phyloP scores from a whole-genome alignment of 1,140 invertebrate species.

The Drosophila bipectinata region DNA sequence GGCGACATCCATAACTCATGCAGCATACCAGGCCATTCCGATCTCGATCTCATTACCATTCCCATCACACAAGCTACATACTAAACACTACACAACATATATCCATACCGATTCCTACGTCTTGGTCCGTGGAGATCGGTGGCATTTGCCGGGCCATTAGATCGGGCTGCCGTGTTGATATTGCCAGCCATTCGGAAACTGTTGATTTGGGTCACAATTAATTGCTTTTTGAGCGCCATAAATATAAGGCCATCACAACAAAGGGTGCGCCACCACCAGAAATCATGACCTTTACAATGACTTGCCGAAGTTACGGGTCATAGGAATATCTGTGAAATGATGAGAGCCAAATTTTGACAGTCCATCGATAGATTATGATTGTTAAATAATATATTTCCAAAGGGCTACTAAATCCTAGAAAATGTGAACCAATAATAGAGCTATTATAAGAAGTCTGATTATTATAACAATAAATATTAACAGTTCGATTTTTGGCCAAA shows the following conservation, averaged over 20 bases:
- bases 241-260: constrained; percentile 76
- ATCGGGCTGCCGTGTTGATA: constrained; percentile 43
- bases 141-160: constrained; percentile 68
- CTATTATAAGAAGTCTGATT: no score
- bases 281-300: constrained; percentile 39
- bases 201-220: constrained; percentile 81
- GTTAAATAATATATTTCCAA: not conserved
- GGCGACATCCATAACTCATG: constrained; percentile 68
- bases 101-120: constrained; percentile 31
- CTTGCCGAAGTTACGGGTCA: constrained; percentile 12
- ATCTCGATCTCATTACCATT: constrained; percentile 39
- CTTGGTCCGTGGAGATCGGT: constrained; percentile 56
- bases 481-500: no score
- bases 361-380: not conserved
- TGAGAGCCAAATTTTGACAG: not conserved
- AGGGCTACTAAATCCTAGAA: no score
- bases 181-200: constrained; percentile 58
- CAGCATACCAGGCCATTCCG: constrained; percentile 44
- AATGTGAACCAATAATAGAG: no score
- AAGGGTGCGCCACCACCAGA: constrained; percentile 45
- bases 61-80: constrained; percentile 13
- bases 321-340: constrained; percentile 20
- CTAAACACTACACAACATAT: not conserved
- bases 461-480: no score
- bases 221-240: constrained; percentile 74